phyloP scores from a whole-genome alignment of 2,888 invertebrate species.

The Bombylius major region DNA sequence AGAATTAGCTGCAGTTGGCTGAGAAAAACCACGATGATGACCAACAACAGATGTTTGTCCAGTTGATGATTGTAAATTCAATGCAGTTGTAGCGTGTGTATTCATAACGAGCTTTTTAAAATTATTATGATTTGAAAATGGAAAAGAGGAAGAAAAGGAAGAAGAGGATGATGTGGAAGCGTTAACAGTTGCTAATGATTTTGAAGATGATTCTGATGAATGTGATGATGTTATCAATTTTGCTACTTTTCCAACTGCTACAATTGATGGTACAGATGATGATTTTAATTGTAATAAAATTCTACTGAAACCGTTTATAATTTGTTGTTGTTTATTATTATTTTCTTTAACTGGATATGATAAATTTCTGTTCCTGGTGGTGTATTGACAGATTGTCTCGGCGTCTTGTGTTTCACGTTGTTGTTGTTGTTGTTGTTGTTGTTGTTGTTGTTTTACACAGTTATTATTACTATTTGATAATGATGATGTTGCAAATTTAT shows the following conservation, averaged over 20 bases:
- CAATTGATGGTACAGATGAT: not conserved
- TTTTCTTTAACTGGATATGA: not conserved
- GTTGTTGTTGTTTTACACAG: not conserved
- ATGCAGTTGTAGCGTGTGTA: conserved; percentile 35
- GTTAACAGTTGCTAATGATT: not conserved
- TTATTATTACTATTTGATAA: not conserved
- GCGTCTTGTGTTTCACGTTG: no score
- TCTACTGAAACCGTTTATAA: not conserved
- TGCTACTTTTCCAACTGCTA: not conserved
- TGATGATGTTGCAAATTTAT: not conserved
- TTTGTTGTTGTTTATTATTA: not conserved
- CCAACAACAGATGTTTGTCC: conserved; percentile 37
- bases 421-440: not conserved
- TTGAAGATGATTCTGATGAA: not conserved
- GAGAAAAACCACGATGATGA: conserved; percentile 38
- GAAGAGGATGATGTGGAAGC: no score
- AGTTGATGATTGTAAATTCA: conserved; percentile 26
- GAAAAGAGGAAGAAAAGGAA: not conserved
- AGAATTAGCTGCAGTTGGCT: conserved; percentile 31
- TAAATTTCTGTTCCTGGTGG: not conserved
- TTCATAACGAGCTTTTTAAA: conserved; percentile 26
- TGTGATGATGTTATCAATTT: not conserved
- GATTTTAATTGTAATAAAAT: not conserved
- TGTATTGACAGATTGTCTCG: not conserved
- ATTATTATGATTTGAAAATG: not conserved